Evolutionary conservation across 2,113 vertebrate genomes (phyloP).

Genomic region (Eleginops maclovinus): DNA sequence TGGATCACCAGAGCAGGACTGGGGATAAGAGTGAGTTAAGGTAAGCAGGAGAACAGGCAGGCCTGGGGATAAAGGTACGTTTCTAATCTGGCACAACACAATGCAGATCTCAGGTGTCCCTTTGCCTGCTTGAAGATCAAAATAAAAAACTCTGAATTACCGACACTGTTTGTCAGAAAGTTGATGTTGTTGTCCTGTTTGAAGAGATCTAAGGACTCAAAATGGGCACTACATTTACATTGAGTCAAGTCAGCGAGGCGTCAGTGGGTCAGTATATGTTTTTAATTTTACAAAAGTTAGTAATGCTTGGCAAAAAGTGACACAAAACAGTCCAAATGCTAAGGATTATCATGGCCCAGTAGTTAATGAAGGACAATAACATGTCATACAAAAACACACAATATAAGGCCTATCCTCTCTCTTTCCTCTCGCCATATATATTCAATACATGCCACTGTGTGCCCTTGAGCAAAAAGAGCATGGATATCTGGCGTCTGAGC

Average conservation of each 20-base stretch:
- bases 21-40: not conserved
- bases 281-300: too few species aligned
- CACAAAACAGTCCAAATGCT: not conserved
- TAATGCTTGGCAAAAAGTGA: not conserved
- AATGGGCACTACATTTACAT: too few species aligned
- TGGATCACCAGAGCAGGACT: conserved; percentile 60
- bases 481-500: conserved; percentile 20
- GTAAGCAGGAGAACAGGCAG: not conserved
- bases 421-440: not conserved
- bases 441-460: conserved; percentile 4
- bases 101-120: not conserved
- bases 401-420: not conserved
- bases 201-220: too few species aligned
- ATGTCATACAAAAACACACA: not conserved
- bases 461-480: conserved; percentile 20
- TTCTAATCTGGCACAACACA: not conserved
- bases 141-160: not conserved
- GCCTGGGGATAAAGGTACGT: not conserved
- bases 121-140: not conserved
- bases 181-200: too few species aligned
- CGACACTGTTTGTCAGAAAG: not conserved
- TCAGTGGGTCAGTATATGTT: too few species aligned
- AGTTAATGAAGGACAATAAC: not conserved
- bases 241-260: not conserved
- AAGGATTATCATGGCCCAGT: not conserved